Percentiles rank a stretch among this genome's conserved stretches.
Evolutionary conservation across 2,888 invertebrate genomes (phyloP).

Genomic region (Drosophila nigricruria): DNA sequence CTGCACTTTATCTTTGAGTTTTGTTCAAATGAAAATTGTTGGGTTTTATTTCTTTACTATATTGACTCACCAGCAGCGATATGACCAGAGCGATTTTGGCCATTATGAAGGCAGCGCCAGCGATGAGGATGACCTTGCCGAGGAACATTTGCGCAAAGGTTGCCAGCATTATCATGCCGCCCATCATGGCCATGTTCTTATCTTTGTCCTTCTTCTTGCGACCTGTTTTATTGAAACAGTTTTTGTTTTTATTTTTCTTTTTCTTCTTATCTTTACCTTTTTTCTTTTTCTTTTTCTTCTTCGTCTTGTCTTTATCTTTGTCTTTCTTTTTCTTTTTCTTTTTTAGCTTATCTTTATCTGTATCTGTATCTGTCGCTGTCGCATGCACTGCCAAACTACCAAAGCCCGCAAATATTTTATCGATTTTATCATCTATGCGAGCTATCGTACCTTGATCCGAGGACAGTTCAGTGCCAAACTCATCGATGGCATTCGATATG

Average conservation of each 20-base stretch:
- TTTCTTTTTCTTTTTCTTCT: slow-evolving; percentile 24
- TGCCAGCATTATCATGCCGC: slow-evolving; percentile 88
- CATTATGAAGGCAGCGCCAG: slow-evolving; percentile 89
- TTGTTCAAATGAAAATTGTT: background rate
- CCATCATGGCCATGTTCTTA: slow-evolving; percentile 87
- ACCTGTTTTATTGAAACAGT: slow-evolving; percentile 84
- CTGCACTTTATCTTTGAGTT: background rate
- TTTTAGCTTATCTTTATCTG: slow-evolving; percentile 39
- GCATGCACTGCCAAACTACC: slow-evolving; percentile 54
- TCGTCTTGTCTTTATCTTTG: slow-evolving; percentile 27
- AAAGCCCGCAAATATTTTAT: slow-evolving; percentile 61
- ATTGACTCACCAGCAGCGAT: slow-evolving; percentile 86
- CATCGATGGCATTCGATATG: slow-evolving; percentile 73
- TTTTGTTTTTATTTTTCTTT: slow-evolving; percentile 67
- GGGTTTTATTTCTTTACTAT: background rate
- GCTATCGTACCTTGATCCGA: slow-evolving; percentile 82
- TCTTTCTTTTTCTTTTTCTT: slow-evolving; percentile 36
- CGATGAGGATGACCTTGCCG: slow-evolving; percentile 89
- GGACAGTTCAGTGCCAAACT: slow-evolving; percentile 52
- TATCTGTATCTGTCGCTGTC: slow-evolving; percentile 36
- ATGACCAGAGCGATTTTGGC: slow-evolving; percentile 89
- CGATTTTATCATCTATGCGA: slow-evolving; percentile 81
- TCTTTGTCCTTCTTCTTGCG: slow-evolving; percentile 86
- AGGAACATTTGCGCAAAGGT: slow-evolving; percentile 89
- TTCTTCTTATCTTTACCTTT: slow-evolving; percentile 31